phyloP scores from a whole-genome alignment of 1,140 invertebrate genomes.

The Pissodes strobi region DNA sequence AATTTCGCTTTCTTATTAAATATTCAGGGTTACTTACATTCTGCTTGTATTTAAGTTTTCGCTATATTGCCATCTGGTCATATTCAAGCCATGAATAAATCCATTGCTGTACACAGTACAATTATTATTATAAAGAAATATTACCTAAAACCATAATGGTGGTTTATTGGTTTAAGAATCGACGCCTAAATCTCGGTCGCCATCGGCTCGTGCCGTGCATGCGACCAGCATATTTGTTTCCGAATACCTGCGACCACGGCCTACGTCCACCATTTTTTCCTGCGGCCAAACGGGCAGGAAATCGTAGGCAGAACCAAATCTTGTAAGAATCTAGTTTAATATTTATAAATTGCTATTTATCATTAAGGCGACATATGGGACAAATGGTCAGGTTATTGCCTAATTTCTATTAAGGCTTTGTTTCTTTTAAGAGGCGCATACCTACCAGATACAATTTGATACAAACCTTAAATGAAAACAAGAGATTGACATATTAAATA shows the following conservation, averaged over 20 bases:
- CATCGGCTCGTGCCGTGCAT: slow-evolving; percentile 30
- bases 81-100: too few relatives aligned
- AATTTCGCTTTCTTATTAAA: too few relatives aligned
- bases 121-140: too few relatives aligned
- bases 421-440: not conserved
- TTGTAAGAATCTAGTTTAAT: slow-evolving; percentile 38
- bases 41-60: too few relatives aligned
- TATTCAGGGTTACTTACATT: too few relatives aligned
- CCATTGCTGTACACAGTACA: too few relatives aligned
- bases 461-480: too few relatives aligned
- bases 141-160: too few relatives aligned
- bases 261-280: slow-evolving; percentile 28
- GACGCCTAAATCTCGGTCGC: not conserved
- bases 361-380: slow-evolving; percentile 27
- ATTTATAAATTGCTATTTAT: slow-evolving; percentile 37
- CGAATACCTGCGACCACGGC: slow-evolving; percentile 25
- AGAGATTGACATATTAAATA: too few relatives aligned
- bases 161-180: slow-evolving; percentile 9
- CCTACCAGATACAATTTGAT: too few relatives aligned
- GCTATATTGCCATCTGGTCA: too few relatives aligned
- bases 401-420: slow-evolving; percentile 8
- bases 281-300: slow-evolving; percentile 25
- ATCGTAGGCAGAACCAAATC: slow-evolving; percentile 34
- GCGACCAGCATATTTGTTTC: slow-evolving; percentile 29
- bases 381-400: slow-evolving; percentile 27